Conservation (phyloP, 2,888 invertebrate species). For the Horisme vitalbata region DNA sequence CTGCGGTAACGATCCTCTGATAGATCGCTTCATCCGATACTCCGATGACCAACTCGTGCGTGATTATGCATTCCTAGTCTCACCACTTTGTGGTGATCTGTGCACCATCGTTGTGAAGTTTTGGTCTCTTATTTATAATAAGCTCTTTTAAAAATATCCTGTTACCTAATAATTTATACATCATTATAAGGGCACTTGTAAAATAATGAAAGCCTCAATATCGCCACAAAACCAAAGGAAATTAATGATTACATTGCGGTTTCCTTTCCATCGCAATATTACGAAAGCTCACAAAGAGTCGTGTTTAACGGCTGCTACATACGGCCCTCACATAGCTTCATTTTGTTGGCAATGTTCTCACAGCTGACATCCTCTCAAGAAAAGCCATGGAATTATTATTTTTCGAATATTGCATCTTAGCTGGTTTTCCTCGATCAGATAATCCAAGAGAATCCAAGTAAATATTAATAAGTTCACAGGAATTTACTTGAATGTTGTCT, state of each 20-base stretch:
- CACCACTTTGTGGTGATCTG: constrained; percentile 37
- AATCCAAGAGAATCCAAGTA: too few relatives aligned
- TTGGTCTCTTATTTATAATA: too few relatives aligned
- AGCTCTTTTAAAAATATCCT: too few relatives aligned
- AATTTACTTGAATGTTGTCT: too few relatives aligned
- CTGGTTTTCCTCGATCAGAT: too few relatives aligned
- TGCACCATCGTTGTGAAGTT: constrained; percentile 1
- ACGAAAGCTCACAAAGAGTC: constrained; percentile 34
- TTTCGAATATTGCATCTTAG: too few relatives aligned
- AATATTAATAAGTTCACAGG: too few relatives aligned
- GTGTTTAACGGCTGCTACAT: constrained; percentile 22
- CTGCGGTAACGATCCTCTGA: constrained; percentile 67
- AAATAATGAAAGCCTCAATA: constrained; percentile 15
- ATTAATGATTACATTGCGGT: constrained; percentile 45
- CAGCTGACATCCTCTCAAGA: constrained; percentile 7
- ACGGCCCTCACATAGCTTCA: constrained; percentile 16
- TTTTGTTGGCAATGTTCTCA: constrained; percentile 12
- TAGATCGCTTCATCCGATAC: constrained; percentile 77
- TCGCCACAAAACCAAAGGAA: constrained; percentile 34
- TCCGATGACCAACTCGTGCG: constrained; percentile 50
- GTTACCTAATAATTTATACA: too few relatives aligned
- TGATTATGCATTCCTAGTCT: constrained; percentile 51
- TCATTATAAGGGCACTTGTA: constrained; percentile 1
- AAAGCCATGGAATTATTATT: too few relatives aligned
- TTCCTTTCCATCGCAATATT: constrained; percentile 40